phyloP scores from a whole-genome alignment of 2,888 invertebrate species.

The Disparrhopalites patrizii region DNA sequence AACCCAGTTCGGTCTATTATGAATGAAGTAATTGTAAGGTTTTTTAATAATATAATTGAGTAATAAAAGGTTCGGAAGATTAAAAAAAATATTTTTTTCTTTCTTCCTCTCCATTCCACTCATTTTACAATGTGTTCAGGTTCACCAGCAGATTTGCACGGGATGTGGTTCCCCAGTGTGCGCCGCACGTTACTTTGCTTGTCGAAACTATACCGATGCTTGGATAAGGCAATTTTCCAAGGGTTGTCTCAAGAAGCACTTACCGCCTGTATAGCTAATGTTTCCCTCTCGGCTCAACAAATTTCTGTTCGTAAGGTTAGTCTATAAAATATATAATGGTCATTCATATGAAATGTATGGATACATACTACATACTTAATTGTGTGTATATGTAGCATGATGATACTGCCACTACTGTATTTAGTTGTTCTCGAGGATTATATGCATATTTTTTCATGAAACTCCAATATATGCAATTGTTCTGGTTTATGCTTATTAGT shows the following conservation, averaged over 20 bases:
- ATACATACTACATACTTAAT: too few species aligned
- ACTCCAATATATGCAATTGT: too few species aligned
- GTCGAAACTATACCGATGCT: conserved; percentile 84
- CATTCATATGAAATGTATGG: neutral
- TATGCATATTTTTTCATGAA: neutral
- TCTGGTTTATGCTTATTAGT: too few species aligned
- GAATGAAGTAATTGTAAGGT: conserved; percentile 15
- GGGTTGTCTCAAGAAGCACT: conserved; percentile 95
- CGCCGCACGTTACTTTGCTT: conserved; percentile 89
- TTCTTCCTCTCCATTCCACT: too few species aligned
- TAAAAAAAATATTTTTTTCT: conserved; percentile 6
- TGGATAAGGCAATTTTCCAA: conserved; percentile 93
- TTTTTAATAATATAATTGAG: conserved; percentile 13
- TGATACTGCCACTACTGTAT: too few species aligned
- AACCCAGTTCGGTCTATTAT: conserved; percentile 2
- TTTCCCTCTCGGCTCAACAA: conserved; percentile 72
- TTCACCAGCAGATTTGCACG: conserved; percentile 93
- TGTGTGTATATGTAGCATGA: too few species aligned
- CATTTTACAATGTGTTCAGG: conserved; percentile 52
- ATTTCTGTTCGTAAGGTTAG: conserved; percentile 68
- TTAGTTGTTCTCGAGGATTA: too few species aligned
- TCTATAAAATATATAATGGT: neutral
- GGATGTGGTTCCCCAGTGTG: conserved; percentile 99
- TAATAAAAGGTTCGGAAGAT: conserved; percentile 8
- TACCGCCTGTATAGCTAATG: conserved; percentile 83